Base-by-base conservation (phyloP, 2,888 invertebrate species). In the Ecliptopera silaceata region DNA sequence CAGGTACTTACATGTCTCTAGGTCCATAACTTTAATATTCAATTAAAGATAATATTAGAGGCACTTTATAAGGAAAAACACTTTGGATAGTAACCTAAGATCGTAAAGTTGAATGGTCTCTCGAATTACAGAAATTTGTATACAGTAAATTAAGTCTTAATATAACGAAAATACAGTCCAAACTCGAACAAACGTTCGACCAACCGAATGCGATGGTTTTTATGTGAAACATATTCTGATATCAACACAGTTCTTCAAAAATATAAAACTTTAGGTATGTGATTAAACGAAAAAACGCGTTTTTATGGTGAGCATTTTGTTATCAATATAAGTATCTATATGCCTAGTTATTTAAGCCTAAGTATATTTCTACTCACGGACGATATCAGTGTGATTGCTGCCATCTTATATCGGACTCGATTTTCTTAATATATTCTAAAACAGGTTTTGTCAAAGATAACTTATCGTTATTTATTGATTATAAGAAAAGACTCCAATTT, bases 391-490 rank as follows among this genome's bases (percentile, higher is more conserved):
- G 42, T 59, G 61, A 65, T 58, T 57, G 47, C 47, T 56, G 58
- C 57, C 45, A 44, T 63, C 59, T 61, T 68, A 71, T 66, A 72
- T 69, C 60, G 69, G 48, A 49, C 52, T 65, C 63, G 65, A 65
- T 74, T 72, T 71, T 68, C 69, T 70, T 75, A 76, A 79, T 74
- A 60, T 75, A 82, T 80, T 76, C 72, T 38, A 36, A 72, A 79
- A 75, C 75, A 64, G 72, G 74, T 76, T 71, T 69, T 71, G 65
- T 67, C 38, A 67, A 60, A 77, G 79, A 80, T 81, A 79, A 77
- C 72, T 70, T 75, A 74, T 77, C 75, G 68, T 75, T 74, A 76
- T 77, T 77, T 80, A 77, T 78, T 77, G 76, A 78, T 79, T 72
- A 75, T 65, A 63, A 68, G 66, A 63, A 71, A 74, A 74, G 29